Evolutionary conservation across 2,888 invertebrate genomes (phyloP), one percentile per base, ranked within the genome.

Genomic region (Spicauda simplicius): DNA sequence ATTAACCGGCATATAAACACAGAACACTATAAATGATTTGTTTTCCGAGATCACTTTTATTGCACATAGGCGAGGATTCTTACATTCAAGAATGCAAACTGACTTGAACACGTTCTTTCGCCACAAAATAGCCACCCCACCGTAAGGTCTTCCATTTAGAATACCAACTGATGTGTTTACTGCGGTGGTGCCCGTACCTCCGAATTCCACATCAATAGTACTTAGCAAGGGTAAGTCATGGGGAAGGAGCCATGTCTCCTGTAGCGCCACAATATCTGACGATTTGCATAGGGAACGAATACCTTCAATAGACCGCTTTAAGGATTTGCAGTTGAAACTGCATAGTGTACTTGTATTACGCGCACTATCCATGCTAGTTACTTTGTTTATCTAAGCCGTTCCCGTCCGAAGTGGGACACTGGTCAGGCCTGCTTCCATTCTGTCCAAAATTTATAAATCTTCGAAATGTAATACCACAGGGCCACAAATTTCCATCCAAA

Each of bases 241-340:
- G 12, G 62, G 59, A 4, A 65, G 14, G 10, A 61, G 37, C 53
- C 61, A 61, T 2, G 61, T 53, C 53, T 61, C 61, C 14, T 61
- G 61, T 37, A 61, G 18, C 6, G 60, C 60, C 1, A 61, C 1
- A 37, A 61, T 12, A 14, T 61, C 59, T 16, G 59, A 30, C 25
- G 50, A 16, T 30, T 30, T 10, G 16, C 59, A 60, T 0, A 60
- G 12, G 3, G 30, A 16, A 12, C 50, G 25, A 5, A 60, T 50
- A 10, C 59, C 30, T 11, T 63, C 63, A 0, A 69, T 16, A 10
- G 69, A 72, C 7, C 69, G 62, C n/a, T 54, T 69, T 11, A 70
- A 52, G 53, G 50, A 55, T 54, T 71, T 71, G 57, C 72, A 72
- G 45, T 74, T 74, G 52, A 72, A 74, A 16, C 66, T 72, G 56